Evolutionary conservation across 2,888 invertebrate genomes (phyloP).

Genomic region (Ceramica pisi): DNA sequence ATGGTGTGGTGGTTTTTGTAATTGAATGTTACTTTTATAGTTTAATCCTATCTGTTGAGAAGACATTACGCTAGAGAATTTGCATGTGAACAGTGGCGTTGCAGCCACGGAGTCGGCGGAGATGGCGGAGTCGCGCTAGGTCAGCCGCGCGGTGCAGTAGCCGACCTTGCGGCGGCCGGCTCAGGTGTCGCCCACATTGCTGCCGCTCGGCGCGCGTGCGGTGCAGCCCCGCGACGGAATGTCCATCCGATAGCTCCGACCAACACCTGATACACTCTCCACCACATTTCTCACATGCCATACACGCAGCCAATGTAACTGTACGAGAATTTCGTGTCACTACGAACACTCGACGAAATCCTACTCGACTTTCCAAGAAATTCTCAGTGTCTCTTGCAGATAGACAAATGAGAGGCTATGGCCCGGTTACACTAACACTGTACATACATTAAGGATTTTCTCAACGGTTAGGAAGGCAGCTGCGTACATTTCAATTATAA

Average conservation of each 20-base stretch:
- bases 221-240: conserved; percentile 86
- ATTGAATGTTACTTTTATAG: not conserved
- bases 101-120: conserved; percentile 9
- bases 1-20: not conserved
- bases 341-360: conserved; percentile 54
- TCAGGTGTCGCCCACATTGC: conserved; percentile 87
- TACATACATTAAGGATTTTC: conserved; percentile 18
- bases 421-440: conserved; percentile 20
- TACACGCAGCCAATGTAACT: conserved; percentile 79
- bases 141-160: conserved; percentile 88
- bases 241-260: conserved; percentile 84
- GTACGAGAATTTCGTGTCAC: conserved; percentile 71
- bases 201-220: conserved; percentile 87
- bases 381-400: conserved; percentile 43
- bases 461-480: conserved; percentile 14
- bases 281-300: conserved; percentile 82
- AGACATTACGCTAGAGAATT: not conserved
- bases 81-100: not conserved
- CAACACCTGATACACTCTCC: conserved; percentile 86
- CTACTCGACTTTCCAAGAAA: conserved; percentile 63
- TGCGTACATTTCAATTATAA: conserved; percentile 10
- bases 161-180: conserved; percentile 86
- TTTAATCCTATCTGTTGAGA: too few relatives aligned
- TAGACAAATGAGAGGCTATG: conserved; percentile 29
- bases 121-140: conserved; percentile 67